phyloP scores from a whole-genome alignment of 2,797 vertebrate species.

The Pseudomugil gertrudae region DNA sequence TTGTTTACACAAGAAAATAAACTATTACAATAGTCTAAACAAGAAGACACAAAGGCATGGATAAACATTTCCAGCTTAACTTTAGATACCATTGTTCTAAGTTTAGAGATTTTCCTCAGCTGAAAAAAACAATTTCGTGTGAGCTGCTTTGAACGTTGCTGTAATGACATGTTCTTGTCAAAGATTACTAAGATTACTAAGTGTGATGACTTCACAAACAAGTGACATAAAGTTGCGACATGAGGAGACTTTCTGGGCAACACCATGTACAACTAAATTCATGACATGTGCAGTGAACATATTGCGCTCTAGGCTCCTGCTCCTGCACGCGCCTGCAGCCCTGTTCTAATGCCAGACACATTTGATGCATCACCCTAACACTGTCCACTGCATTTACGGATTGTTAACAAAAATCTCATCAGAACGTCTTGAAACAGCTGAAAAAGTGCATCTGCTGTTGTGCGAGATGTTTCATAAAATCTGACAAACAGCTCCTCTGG shows the following conservation, averaged over 20 bases:
- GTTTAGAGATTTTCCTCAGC: too few relatives aligned
- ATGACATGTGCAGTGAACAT: neutral
- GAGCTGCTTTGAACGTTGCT: too few relatives aligned
- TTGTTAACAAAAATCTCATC: neutral
- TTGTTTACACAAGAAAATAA: too few relatives aligned
- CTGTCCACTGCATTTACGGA: neutral
- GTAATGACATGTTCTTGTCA: too few relatives aligned
- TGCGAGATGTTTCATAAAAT: conserved; percentile 1
- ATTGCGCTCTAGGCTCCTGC: neutral
- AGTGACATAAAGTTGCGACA: neutral
- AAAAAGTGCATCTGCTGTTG: neutral
- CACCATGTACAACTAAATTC: neutral
- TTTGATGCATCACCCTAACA: neutral
- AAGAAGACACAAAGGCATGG: too few relatives aligned
- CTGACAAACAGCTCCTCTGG: neutral
- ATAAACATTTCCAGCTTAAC: too few relatives aligned
- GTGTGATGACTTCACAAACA: neutral
- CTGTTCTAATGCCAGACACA: neutral
- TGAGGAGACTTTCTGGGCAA: neutral
- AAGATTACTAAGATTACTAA: too few relatives aligned
- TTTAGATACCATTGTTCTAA: too few relatives aligned
- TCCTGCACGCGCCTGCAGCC: neutral
- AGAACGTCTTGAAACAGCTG: neutral
- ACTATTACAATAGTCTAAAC: too few relatives aligned
- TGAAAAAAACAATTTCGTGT: too few relatives aligned